Base-by-base conservation (phyloP, 2,888 invertebrate species). In the Drosophila vallismaia region DNA sequence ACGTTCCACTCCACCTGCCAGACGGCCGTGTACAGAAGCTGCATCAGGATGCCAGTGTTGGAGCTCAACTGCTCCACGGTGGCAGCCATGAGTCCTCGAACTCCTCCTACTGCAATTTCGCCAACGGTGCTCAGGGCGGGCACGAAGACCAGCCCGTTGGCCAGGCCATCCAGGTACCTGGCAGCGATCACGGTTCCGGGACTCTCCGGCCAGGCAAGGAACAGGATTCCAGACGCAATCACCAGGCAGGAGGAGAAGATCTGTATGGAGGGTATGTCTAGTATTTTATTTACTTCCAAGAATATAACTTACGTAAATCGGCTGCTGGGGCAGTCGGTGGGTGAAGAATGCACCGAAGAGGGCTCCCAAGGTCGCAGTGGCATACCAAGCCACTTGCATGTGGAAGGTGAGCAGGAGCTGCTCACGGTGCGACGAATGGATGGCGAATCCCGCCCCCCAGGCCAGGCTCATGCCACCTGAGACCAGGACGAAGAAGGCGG, bases 121-220 rank as follows among this genome's bases (percentile, higher is more conserved):
- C 91, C 91, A 12, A 77, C 75, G 0, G 85, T 76, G 9, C 83
- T 74, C 10, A 91, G 53, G 0, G 88, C 79, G 33, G 89, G 81
- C 1, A 90, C 90, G 14, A 91, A 80, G 1, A 86, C 77, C 12
- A 91, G 53, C 0, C 90, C 90, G 53, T 89, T 86, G 14, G 89
- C 91, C 12, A 86, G 64, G 0, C 90, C 90, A 55, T 91, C 89
- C n/a, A 90, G 14, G 14, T 90, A 91, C 3, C 91, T 86, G 3
- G 87, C 89, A 0, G 77, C 75, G 1, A 88, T 72, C 8, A 88
- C 63, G 2, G 79, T 79, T 0, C 57, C 62, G 0, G 71, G 24
- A 10, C 68, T 66, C 4, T 75, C 63, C 0, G 77, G 59, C 14
- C 86, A 71, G 7, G 77, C 51, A 0, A 82, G 29, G 40, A 79